A percentile compares a stretch with the other conserved stretches of the same genome.
These are phyloP conservation scores for Chunga burmeisteri DNA, from an alignment of 2,113 vertebrate genomes.

Conservation along the genomic window DNA sequence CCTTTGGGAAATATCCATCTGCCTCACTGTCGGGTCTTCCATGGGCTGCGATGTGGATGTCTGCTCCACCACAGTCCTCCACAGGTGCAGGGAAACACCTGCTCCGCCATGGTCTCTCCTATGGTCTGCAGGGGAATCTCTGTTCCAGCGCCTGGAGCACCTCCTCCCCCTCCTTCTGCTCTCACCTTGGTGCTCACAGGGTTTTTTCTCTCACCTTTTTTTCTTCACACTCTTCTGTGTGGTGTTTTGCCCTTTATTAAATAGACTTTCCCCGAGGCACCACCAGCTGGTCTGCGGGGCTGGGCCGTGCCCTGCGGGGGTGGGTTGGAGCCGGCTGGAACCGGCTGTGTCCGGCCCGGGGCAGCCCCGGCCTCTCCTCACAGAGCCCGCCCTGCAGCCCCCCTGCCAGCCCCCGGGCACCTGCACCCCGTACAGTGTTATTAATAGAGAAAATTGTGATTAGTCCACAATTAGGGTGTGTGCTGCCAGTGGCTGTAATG, in stretches of 20 bases:
- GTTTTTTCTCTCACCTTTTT: neutral
- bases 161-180: neutral
- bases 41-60: fast-evolving
- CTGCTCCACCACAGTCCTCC: neutral
- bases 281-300: fast-evolving
- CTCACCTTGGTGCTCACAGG: neutral
- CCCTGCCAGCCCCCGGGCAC: fast-evolving
- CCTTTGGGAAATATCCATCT: neutral
- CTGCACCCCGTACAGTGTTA: fast-evolving
- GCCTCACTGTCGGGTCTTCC: neutral
- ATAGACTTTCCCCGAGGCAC: fast-evolving
- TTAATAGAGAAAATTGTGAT: fast-evolving
- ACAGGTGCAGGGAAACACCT: neutral
- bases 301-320: fast-evolving
- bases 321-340: fast-evolving
- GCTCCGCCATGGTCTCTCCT: neutral
- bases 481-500: neutral
- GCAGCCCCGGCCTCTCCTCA: fast-evolving
- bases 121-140: neutral
- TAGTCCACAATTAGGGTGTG: fast-evolving
- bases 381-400: fast-evolving
- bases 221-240: neutral
- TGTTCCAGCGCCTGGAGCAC: neutral
- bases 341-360: fast-evolving
- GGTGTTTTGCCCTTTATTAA: neutral